These are phyloP conservation scores for Sebastes minor DNA, from an alignment of 2,797 vertebrate genomes.

Conservation along the genomic window DNA sequence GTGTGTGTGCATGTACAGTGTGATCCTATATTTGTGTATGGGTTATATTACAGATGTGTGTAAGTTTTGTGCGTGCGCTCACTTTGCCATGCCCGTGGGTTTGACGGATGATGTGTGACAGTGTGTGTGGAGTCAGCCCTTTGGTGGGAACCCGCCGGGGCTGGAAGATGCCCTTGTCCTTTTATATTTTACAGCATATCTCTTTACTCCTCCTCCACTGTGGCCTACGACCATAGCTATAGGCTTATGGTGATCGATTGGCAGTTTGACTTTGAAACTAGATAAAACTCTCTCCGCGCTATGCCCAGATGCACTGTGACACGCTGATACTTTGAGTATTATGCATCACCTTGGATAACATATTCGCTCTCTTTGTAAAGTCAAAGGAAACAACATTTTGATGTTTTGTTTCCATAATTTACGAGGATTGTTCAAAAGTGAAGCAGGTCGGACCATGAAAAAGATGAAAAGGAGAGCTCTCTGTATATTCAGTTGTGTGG, in stretches of 20 bases:
- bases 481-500: conserved; percentile 25
- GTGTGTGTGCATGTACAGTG: neutral
- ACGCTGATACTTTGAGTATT: neutral
- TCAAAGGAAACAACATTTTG: conserved; percentile 15
- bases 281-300: conserved; percentile 49
- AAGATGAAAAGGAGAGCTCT: neutral
- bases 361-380: conserved; percentile 2
- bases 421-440: neutral
- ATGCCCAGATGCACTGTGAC: conserved; percentile 5
- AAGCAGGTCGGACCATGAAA: neutral
- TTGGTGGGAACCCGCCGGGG: conserved; percentile 71
- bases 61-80: conserved; percentile 9
- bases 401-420: conserved; percentile 21
- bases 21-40: conserved; percentile 4
- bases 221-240: conserved; percentile 30
- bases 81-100: conserved; percentile 30
- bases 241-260: conserved; percentile 63
- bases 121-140: conserved; percentile 79
- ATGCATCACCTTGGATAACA: conserved; percentile 7
- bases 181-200: conserved; percentile 69
- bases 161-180: conserved; percentile 74
- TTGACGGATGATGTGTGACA: conserved; percentile 78
- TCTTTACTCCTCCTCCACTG: conserved; percentile 54
- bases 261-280: conserved; percentile 71
- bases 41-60: conserved; percentile 6